phyloP scores from a whole-genome alignment of 2,888 invertebrate genomes.

The Tenthredo mesomela region DNA sequence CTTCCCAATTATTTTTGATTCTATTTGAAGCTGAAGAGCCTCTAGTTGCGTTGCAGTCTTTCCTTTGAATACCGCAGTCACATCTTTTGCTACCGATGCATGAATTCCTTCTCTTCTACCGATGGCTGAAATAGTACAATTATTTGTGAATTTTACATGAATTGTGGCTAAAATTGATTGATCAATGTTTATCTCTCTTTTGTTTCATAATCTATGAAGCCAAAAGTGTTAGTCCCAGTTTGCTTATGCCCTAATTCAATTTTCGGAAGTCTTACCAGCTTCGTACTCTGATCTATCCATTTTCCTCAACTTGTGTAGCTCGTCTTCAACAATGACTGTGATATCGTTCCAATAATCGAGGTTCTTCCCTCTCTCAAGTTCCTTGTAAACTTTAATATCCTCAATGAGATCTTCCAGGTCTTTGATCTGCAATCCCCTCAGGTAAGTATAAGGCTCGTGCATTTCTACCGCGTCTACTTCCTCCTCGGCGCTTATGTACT shows the following conservation, averaged over 20 bases:
- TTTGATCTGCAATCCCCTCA: constrained; percentile 92
- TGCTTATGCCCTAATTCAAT: neutral
- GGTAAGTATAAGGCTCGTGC: constrained; percentile 98
- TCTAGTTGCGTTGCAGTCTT: constrained; percentile 94
- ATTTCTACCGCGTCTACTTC: constrained; percentile 96
- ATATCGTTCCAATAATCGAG: constrained; percentile 98
- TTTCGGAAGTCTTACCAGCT: constrained; percentile 73
- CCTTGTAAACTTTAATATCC: constrained; percentile 97
- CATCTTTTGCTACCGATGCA: constrained; percentile 94
- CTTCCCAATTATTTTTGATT: constrained; percentile 90
- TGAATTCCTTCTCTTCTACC: constrained; percentile 90
- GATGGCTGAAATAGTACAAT: constrained; percentile 74
- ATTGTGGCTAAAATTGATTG: no score
- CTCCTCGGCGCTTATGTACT: constrained; percentile 96
- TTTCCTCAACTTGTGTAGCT: constrained; percentile 91
- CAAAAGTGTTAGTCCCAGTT: neutral
- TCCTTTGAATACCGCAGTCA: constrained; percentile 93
- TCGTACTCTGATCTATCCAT: constrained; percentile 84
- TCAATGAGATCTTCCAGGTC: constrained; percentile 97
- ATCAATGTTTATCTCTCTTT: no score
- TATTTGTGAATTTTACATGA: neutral
- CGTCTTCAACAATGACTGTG: constrained; percentile 96
- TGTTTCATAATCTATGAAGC: no score
- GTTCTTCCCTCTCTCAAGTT: constrained; percentile 93
- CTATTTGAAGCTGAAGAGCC: constrained; percentile 91